Conservation (phyloP, 2,888 invertebrate genomes). For the Sinotaia quadrata region DNA sequence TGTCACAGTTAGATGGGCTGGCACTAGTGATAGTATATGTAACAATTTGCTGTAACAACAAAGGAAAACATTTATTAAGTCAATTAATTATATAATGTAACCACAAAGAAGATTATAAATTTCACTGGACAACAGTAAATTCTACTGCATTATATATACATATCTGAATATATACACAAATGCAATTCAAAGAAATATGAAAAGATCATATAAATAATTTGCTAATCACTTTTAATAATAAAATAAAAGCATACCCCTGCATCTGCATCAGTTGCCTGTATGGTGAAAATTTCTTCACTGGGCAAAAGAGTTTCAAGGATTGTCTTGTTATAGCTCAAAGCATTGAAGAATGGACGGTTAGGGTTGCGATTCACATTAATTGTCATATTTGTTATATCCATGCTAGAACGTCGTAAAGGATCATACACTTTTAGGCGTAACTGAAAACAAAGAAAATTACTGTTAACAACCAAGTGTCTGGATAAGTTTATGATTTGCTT, state of each 20-base stretch:
- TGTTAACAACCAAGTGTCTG: too few species aligned
- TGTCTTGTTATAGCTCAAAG: constrained; percentile 46
- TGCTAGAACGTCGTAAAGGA: constrained; percentile 45
- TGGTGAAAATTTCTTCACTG: constrained; percentile 40
- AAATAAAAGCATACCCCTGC: constrained; percentile 28
- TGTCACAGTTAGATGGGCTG: background rate
- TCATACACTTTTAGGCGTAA: constrained; percentile 55
- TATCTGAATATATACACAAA: too few species aligned
- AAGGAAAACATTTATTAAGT: too few species aligned
- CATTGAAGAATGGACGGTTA: constrained; percentile 53
- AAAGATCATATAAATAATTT: too few species aligned
- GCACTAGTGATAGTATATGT: constrained; percentile 17
- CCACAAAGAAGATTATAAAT: too few species aligned
- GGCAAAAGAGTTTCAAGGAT: constrained; percentile 52
- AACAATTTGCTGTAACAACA: constrained; percentile 26
- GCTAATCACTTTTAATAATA: too few species aligned
- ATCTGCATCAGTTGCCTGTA: constrained; percentile 51
- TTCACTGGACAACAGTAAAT: too few species aligned
- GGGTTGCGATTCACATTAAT: constrained; percentile 63
- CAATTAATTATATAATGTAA: too few species aligned
- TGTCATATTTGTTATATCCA: constrained; percentile 47
- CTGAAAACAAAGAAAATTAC: constrained; percentile 40
- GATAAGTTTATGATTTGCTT: too few species aligned
- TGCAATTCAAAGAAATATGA: too few species aligned
- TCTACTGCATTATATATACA: too few species aligned